Percentiles rank a stretch among this genome's conserved stretches.
Conservation (phyloP, 2,113 vertebrate species). For the Prochilodus magdalenae region DNA sequence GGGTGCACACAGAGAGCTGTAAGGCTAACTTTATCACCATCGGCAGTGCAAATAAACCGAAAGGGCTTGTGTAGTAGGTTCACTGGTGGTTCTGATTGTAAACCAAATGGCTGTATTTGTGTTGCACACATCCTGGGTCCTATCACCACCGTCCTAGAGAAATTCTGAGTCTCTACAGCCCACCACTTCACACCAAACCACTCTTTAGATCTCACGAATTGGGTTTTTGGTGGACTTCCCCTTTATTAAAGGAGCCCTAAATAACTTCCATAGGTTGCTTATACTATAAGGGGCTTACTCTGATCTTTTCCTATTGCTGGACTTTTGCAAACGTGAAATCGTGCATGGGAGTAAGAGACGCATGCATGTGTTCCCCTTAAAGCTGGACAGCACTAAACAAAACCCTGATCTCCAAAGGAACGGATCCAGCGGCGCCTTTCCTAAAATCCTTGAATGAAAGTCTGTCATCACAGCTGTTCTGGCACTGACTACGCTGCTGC, state of each 20-base stretch:
- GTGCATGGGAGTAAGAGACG: background rate
- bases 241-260: background rate
- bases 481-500: background rate
- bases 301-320: background rate
- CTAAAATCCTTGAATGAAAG: background rate
- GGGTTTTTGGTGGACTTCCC: background rate
- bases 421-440: background rate
- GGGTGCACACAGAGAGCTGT: too few species aligned
- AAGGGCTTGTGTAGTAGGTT: too few species aligned
- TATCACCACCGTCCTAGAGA: too few species aligned
- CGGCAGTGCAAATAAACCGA: too few species aligned
- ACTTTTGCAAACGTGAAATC: background rate
- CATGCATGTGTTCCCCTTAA: background rate
- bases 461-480: background rate
- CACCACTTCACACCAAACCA: too few species aligned
- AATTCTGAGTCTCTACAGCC: too few species aligned
- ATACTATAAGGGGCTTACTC: too few species aligned
- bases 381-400: background rate
- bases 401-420: background rate
- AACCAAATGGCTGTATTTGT: too few species aligned
- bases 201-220: too few species aligned
- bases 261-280: background rate
- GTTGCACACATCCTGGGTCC: too few species aligned
- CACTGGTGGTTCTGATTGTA: too few species aligned
- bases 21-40: too few species aligned